Evolutionary conservation across 2,113 vertebrate genomes (phyloP), one percentile per base, ranked within the genome.

Genomic region (Solea senegalensis): DNA sequence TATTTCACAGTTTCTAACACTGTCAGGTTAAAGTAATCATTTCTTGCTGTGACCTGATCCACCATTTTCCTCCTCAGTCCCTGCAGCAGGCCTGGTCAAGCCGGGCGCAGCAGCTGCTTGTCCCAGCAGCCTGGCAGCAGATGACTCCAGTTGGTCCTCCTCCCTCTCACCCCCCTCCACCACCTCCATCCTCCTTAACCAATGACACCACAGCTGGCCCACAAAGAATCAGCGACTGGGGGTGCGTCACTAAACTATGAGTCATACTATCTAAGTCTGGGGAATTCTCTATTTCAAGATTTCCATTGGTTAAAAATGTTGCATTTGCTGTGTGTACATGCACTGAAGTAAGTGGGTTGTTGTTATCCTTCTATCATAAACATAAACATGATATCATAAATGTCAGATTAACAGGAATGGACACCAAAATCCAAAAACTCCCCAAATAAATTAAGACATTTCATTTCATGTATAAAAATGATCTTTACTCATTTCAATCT

Each of bases 101-200:
- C 69, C 92, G 95, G 74, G 93, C 95, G 2, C 96, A 97, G 87
- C 97, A 98, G 87, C 94, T 99, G 81, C 87, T 99, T 48, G 86
- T 99, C 41, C 96, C 96, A 65, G 85, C 97, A 76, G 86, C 97
- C 0, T 99, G 97, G 97, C 97, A 98, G 65, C 97, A 97, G 89
- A 92, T 99, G 44, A 94, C 90, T 75, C 16, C 88, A 7, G 84
- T 92, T 16, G 89, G 85, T 26, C 88, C 89, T 70, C 89, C 90
- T 28, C 84, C 90, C 12, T 83, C 90, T 50, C 89, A 87, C 64
- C 88, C 89, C 0, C 86, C 85, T 39, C 96, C 84, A 88, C 95
- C 91, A 8, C 96, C 76, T 60, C 95, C 44, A 54, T 44, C 95
- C 46, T 89, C 96, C 45, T 89, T 98, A 48, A 81, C 95, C 77